phyloP scores from a whole-genome alignment of 2,113 vertebrate species.

The Pseudorhombus dupliciocellatus region DNA sequence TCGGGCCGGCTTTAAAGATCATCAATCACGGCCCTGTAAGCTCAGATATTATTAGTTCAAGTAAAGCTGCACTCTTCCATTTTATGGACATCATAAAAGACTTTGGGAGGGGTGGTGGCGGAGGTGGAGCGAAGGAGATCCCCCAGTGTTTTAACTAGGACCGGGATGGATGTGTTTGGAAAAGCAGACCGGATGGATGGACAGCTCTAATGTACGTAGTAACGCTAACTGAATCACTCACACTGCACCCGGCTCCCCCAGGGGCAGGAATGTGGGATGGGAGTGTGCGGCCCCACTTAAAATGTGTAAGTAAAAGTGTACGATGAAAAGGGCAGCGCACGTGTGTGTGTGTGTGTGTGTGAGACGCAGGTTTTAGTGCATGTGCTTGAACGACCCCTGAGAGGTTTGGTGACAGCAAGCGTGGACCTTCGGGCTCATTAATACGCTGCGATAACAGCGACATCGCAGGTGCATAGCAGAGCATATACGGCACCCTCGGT shows the following conservation, averaged over 20 bases:
- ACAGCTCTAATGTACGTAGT: slow-evolving; percentile 81
- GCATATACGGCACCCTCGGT: not conserved
- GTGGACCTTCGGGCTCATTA: not conserved
- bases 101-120: slow-evolving; percentile 66
- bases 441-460: not conserved
- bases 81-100: slow-evolving; percentile 90
- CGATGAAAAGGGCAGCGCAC: not conserved
- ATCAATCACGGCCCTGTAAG: slow-evolving; percentile 89
- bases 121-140: slow-evolving; percentile 65
- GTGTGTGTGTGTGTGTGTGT: slow-evolving; percentile 8
- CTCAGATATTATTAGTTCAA: slow-evolving; percentile 91
- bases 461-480: not conserved
- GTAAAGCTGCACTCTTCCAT: slow-evolving; percentile 90
- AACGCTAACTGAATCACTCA: slow-evolving; percentile 77
- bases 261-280: slow-evolving; percentile 52
- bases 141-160: slow-evolving; percentile 80
- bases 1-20: slow-evolving; percentile 90
- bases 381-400: slow-evolving; percentile 9
- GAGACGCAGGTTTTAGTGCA: slow-evolving; percentile 5
- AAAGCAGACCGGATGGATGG: slow-evolving; percentile 81
- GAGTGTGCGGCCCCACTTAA: slow-evolving; percentile 51
- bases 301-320: slow-evolving; percentile 50
- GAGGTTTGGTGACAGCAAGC: slow-evolving; percentile 1
- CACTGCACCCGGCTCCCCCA: slow-evolving; percentile 50
- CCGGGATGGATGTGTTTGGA: slow-evolving; percentile 85